These are phyloP conservation scores for Apaloderma vittatum DNA, from an alignment of 2,113 vertebrate genomes.

Conservation along the genomic window DNA sequence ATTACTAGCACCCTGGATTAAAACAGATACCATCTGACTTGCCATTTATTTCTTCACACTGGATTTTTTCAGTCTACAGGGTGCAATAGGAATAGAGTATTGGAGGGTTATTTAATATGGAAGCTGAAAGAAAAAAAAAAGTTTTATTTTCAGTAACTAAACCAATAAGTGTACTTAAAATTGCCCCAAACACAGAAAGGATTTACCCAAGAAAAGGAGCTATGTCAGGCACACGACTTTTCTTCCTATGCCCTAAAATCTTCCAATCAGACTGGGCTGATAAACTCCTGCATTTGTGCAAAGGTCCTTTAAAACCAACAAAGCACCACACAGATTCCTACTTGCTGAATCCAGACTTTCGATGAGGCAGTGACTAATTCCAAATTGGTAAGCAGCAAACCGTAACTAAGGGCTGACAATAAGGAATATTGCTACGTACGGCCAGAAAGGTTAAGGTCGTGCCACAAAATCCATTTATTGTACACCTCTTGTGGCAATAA, in stretches of 20 bases:
- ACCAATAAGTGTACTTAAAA: neutral
- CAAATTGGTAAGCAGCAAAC: neutral
- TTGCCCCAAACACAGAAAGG: neutral
- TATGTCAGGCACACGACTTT: neutral
- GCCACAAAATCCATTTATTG: neutral
- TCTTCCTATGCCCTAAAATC: neutral
- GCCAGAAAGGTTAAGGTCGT: neutral
- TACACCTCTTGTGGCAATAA: neutral
- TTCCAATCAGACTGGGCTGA: neutral
- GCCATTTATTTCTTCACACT: slow-evolving; percentile 45
- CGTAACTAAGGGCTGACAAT: neutral
- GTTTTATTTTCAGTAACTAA: neutral
- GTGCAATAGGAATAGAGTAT: neutral
- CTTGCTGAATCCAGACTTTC: neutral
- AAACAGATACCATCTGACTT: slow-evolving; percentile 45
- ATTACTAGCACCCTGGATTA: slow-evolving; percentile 30
- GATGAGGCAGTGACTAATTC: neutral
- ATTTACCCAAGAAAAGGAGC: neutral
- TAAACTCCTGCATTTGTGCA: neutral
- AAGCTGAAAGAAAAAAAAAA: neutral
- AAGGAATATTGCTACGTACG: neutral
- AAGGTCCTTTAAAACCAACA: neutral
- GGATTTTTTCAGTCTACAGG: slow-evolving; percentile 21
- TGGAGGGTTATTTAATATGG: neutral
- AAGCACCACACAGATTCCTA: neutral